Evolutionary conservation across 2,797 vertebrate genomes (phyloP), one percentile per base, ranked within the genome.

Genomic region (Rhinichthys osculus): DNA sequence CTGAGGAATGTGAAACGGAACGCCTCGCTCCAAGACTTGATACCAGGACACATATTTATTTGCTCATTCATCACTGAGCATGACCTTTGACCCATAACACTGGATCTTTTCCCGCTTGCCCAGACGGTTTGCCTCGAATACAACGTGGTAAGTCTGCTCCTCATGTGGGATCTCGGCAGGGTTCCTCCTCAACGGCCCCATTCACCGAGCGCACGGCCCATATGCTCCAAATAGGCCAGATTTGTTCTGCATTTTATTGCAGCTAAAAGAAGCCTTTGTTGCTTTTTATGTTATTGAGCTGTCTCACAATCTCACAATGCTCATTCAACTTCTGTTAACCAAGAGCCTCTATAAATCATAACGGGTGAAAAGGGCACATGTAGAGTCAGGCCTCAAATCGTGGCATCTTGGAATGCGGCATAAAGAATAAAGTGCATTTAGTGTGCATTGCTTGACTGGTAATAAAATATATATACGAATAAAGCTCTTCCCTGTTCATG

Each of bases 61-160:
- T 94, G 90, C 92, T 92, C 93, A 93, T 94, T 94, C 92, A 94
- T 95, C 94, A 94, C 91, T 91, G 81, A 82, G 16, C 30, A 85
- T 79, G 90, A 94, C 92, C 94, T 93, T 78, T 93, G 91, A 94
- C 93, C 93, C 90, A 91, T 91, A 92, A 92, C 92, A 42, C 89
- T 92, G 88, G 92, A 90, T 92, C 92, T 93, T 92, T 90, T 91
- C 90, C 89, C 85, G 73, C 87, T 88, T 70, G 17, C 81, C 90
- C 87, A 81, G 44, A 90, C 84, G 71, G 88, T 59, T 52, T 38
- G 69, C 77, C 71, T 87, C 33, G 72, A 47, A 73, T 89, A 89
- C 82, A 40, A 35, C 7, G 1, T 23, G 69, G 35, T 64, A 21
- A 84, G 82, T 82, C 82, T 87, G 42, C 87, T 78, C 19, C 64